These are phyloP conservation scores for Furcula furcula DNA, from an alignment of 2,888 invertebrate species.

Conservation along the genomic window DNA sequence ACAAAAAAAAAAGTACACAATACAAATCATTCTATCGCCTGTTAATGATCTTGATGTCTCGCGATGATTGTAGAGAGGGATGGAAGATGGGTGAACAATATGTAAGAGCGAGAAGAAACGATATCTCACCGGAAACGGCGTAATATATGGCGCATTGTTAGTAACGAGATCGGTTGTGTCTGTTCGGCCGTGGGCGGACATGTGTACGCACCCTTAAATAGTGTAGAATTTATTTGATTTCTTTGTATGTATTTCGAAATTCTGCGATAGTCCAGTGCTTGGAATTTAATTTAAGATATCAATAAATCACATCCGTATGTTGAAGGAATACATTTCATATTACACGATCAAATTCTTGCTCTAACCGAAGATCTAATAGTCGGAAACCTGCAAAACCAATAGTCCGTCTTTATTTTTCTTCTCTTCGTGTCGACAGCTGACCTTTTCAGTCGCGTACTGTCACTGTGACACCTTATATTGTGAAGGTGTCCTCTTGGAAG, in stretches of 20 bases:
- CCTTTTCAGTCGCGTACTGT: no score
- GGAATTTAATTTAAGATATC: constrained; percentile 1
- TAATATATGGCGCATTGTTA: constrained; percentile 80
- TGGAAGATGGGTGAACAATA: constrained; percentile 5
- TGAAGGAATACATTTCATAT: no score
- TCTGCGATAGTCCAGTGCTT: constrained; percentile 15
- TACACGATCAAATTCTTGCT: no score
- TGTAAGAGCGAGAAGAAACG: constrained; percentile 44
- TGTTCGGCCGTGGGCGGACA: constrained; percentile 58
- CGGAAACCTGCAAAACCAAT: no score
- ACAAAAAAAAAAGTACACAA: constrained; percentile 42
- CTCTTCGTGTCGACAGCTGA: no score
- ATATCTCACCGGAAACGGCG: constrained; percentile 73
- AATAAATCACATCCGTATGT: no score
- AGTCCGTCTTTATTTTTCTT: no score
- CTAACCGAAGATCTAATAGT: no score
- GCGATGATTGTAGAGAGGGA: constrained; percentile 59
- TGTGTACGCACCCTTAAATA: constrained; percentile 36
- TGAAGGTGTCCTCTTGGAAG: no score
- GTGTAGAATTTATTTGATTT: constrained; percentile 35
- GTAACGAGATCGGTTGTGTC: constrained; percentile 75
- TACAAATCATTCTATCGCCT: constrained; percentile 75
- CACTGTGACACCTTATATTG: no score
- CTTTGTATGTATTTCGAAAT: constrained; percentile 28
- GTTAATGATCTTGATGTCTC: constrained; percentile 73